phyloP scores from a whole-genome alignment of 2,113 vertebrate species.

The Connochaetes taurinus region DNA sequence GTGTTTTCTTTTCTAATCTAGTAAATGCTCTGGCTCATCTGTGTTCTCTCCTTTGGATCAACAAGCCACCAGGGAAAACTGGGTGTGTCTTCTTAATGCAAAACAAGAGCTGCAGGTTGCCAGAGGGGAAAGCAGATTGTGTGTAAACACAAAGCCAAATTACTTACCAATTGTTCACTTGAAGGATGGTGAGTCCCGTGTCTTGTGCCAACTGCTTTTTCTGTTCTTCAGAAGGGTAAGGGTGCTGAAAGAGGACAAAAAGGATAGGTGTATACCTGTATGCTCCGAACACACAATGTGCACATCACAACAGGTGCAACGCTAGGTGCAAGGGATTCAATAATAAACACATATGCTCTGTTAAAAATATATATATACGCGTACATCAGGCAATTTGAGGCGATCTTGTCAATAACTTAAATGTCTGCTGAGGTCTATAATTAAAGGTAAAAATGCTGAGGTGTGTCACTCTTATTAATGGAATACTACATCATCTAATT shows the following conservation, averaged over 20 bases:
- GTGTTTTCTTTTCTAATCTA: background rate
- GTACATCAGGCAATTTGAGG: constrained; percentile 11
- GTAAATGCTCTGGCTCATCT: constrained; percentile 3
- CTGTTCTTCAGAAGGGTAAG: constrained; percentile 99
- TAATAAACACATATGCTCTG: background rate
- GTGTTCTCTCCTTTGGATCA: constrained; percentile 71
- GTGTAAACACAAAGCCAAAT: constrained; percentile 78
- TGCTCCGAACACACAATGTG: background rate
- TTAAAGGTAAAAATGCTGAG: constrained; percentile 88
- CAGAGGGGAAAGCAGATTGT: constrained; percentile 73
- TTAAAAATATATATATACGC: background rate
- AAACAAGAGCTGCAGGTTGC: constrained; percentile 80
- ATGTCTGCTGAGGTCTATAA: constrained; percentile 81
- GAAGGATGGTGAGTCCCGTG: constrained; percentile 99
- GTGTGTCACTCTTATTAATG: constrained; percentile 92
- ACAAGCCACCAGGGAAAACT: constrained; percentile 76
- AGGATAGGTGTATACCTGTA: background rate
- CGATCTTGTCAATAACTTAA: constrained; percentile 70
- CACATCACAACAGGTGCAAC: background rate
- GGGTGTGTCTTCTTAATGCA: constrained; percentile 76
- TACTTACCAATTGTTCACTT: constrained; percentile 99
- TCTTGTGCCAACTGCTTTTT: constrained; percentile 99
- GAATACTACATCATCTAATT: constrained; percentile 97
- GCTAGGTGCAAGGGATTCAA: background rate
- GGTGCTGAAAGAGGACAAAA: constrained; percentile 88